Base-by-base conservation (phyloP, 2,797 vertebrate genomes). In the Alfaro cultratus region DNA sequence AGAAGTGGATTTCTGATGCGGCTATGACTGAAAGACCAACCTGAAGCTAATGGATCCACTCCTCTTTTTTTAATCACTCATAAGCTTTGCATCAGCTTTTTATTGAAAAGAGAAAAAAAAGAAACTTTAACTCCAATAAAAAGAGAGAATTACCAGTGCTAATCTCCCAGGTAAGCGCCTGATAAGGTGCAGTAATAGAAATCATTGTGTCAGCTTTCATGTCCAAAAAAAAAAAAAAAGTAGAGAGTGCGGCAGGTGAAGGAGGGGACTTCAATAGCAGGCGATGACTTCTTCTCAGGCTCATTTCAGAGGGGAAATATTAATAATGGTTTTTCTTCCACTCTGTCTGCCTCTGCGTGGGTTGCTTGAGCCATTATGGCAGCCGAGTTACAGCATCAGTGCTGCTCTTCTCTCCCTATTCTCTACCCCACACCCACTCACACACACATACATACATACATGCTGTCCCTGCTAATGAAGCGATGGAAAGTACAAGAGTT, bases 121-220 rank as follows among this genome's bases (percentile, higher is more conserved):
- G 2, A 21, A 51, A 10, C 23, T 53, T 49, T 7, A 53, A 53
- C 23, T 26, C 49, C 49, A 23, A 23, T 34, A 51, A 82, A 83
- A 75, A 68, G 13, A 78, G 55, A 87, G 82, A 89, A 89, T 92
- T 90, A 90, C 85, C 80, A 74, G 15, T 21, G 31, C 81, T 91
- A 91, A 91, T 93, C 87, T 87, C 77, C 74, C 76, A 74, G 82
- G 82, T 89, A 81, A 90, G 82, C 8, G 80, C 84, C 78, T 83
- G 92, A 93, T 91, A 92, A 89, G 78, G 87, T 83, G 84, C 74
- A 1, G 45, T 93, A 92, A 92, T 93, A 92, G 85, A 91, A 93
- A 93, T 86, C 49, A 85, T 74, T 84, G 76, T 85, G 88, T 86
- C 57, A 2, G 31, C 88, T 89, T 92, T 90, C 85, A 91, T 88